These are phyloP conservation scores for Napeogenes sylphis DNA, from an alignment of 2,888 invertebrate species.

Conservation along the genomic window DNA sequence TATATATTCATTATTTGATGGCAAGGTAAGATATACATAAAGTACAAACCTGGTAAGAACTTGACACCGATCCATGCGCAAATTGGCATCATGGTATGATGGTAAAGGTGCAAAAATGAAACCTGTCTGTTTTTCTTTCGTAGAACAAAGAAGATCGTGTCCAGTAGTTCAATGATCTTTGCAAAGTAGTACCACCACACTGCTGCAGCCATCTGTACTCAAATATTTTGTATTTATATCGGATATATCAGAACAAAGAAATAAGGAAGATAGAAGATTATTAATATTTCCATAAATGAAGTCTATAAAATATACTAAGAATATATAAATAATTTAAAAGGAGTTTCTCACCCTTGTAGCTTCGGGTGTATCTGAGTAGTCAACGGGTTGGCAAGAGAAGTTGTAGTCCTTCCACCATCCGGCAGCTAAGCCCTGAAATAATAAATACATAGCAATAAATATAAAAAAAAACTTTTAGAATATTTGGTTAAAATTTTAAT, in stretches of 20 bases:
- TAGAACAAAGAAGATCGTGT: constrained; percentile 92
- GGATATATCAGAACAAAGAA: no score
- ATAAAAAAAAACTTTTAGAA: neutral
- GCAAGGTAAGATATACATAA: neutral
- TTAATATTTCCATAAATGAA: no score
- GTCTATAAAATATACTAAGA: neutral
- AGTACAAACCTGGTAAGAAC: constrained; percentile 82
- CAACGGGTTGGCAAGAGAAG: constrained; percentile 85
- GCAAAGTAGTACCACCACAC: constrained; percentile 90
- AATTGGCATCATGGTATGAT: constrained; percentile 88
- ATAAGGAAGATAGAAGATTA: no score
- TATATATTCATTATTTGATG: no score
- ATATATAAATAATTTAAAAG: constrained; percentile 1
- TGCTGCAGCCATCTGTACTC: constrained; percentile 75
- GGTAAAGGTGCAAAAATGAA: constrained; percentile 92
- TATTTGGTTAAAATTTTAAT: no score
- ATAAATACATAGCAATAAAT: constrained; percentile 5
- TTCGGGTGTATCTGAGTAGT: constrained; percentile 77
- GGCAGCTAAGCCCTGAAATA: constrained; percentile 66
- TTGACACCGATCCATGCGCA: constrained; percentile 89
- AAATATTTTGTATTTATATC: neutral
- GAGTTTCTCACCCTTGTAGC: constrained; percentile 78
- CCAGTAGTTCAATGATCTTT: constrained; percentile 86
- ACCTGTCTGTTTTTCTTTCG: constrained; percentile 94
- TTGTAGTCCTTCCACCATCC: constrained; percentile 80